Evolutionary conservation across 2,113 vertebrate genomes (phyloP).

Genomic region (Thinocorus orbignyianus): DNA sequence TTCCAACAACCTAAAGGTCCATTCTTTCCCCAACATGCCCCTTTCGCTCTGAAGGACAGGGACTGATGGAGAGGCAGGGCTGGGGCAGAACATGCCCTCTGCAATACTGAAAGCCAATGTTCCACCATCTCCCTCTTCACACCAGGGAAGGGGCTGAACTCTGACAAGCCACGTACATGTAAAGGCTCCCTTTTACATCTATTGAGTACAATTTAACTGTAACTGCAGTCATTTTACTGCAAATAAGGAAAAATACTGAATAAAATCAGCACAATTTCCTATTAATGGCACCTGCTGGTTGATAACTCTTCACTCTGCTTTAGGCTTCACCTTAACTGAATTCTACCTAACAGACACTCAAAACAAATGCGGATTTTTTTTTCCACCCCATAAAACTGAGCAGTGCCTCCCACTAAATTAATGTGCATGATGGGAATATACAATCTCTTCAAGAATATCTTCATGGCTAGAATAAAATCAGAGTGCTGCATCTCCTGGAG

Average conservation of each 20-base stretch:
- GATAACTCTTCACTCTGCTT: not conserved
- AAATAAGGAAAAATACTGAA: constrained; percentile 63
- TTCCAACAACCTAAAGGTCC: not conserved
- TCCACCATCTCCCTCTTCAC: not conserved
- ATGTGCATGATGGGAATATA: constrained; percentile 6
- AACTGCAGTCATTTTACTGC: constrained; percentile 68
- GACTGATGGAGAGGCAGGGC: not conserved
- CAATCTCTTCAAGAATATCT: constrained; percentile 2
- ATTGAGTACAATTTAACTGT: constrained; percentile 53
- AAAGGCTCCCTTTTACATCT: constrained; percentile 7
- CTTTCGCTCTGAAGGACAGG: not conserved
- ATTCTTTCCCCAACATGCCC: not conserved
- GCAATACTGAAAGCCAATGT: not conserved
- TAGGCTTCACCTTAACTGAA: constrained; percentile 14
- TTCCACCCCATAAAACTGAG: not conserved
- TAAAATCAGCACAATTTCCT: constrained; percentile 57
- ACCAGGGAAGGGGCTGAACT: not conserved
- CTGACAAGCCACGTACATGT: not conserved
- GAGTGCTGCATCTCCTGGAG: not conserved
- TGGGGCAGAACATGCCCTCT: not conserved
- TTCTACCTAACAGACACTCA: not conserved
- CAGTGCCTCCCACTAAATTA: constrained; percentile 52
- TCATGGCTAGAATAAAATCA: constrained; percentile 32
- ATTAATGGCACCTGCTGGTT: constrained; percentile 26
- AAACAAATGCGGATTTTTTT: not conserved